Base-by-base conservation (phyloP, 35 echinoderm and acorn worm species). In the Ophiothrix spiculata region DNA sequence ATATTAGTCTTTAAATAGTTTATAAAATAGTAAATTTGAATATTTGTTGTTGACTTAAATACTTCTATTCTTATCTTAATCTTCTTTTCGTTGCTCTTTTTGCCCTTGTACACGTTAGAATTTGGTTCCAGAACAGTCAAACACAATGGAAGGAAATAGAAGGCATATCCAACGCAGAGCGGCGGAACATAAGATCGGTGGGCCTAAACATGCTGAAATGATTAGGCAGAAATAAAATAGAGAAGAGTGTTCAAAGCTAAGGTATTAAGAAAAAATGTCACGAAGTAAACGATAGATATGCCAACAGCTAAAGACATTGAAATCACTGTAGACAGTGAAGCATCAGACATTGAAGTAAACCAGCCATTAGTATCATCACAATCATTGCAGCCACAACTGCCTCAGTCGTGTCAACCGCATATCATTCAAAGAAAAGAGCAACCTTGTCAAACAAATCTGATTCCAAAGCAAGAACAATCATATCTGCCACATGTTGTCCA, bases 141-240 rank as follows among this genome's bases (percentile, higher is more conserved):
- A 99, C 96, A 28, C 94, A 99, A 77, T 99, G 96, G 96, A 99
- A 99, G 84, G 94, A 99, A 83, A 91, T 91, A 84, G 96, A 99
- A 74, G 96, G 96, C 31, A 99, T 99, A 64, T 99, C 96, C 33
- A 99, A 99, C 86, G 89, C 96, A 31, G 96, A 99, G 96, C 96
- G 11, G 96, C 96, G 29, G 96, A 99, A 81, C 96, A 99, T 75
- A 99, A 99, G 49, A 99, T 99, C 31, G 96, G 96, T 34, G 96
- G 96, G 64, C 96, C 96, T 25, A 90, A 90, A 56, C 96, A 99
- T 41, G 92, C 94, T 35, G 96, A 99, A 40, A 94, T 92, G 10
- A 91, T 99, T 33, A 79, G 90, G 87, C 92, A 95, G 49, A 95
- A 95, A 86, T 89, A 95, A 64, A 38, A 39, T 34, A 85, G 88